Percentiles rank a stretch among this genome's conserved stretches.
Evolutionary conservation across 1,140 invertebrate species (phyloP).

Genomic region (Plodia interpunctella): DNA sequence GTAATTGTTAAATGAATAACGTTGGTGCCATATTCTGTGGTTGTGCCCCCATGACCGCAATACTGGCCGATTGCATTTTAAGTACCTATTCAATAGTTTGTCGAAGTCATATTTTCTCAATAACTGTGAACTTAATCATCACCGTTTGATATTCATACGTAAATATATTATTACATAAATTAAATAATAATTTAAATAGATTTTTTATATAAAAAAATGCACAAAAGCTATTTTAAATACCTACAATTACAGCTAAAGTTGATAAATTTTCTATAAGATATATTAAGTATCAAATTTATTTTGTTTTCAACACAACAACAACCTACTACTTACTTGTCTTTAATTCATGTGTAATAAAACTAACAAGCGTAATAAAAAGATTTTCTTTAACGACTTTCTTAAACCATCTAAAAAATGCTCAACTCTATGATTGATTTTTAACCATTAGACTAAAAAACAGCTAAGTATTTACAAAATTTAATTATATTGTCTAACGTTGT

Average conservation of each 20-base stretch:
- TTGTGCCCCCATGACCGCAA: neutral
- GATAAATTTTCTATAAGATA: too few species aligned
- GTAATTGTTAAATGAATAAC: slow-evolving; percentile 26
- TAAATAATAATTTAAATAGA: too few species aligned
- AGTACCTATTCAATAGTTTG: neutral
- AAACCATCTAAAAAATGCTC: neutral
- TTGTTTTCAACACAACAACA: too few species aligned
- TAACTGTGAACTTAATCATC: neutral
- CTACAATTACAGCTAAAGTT: too few species aligned
- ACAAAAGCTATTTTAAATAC: too few species aligned
- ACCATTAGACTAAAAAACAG: neutral
- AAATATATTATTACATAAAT: too few species aligned
- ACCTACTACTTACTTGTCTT: too few species aligned
- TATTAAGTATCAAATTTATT: too few species aligned
- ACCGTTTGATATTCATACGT: too few species aligned
- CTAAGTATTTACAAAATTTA: neutral
- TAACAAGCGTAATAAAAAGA: neutral
- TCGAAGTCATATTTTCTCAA: neutral
- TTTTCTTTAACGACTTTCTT: neutral
- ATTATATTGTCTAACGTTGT: slow-evolving; percentile 5
- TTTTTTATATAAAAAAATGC: too few species aligned
- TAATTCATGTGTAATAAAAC: neutral
- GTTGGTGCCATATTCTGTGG: neutral
- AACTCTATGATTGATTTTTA: neutral
- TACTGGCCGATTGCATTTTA: neutral